Evolutionary conservation across 2,113 vertebrate species (phyloP).

Genomic region (Cyrtonyx montezumae): DNA sequence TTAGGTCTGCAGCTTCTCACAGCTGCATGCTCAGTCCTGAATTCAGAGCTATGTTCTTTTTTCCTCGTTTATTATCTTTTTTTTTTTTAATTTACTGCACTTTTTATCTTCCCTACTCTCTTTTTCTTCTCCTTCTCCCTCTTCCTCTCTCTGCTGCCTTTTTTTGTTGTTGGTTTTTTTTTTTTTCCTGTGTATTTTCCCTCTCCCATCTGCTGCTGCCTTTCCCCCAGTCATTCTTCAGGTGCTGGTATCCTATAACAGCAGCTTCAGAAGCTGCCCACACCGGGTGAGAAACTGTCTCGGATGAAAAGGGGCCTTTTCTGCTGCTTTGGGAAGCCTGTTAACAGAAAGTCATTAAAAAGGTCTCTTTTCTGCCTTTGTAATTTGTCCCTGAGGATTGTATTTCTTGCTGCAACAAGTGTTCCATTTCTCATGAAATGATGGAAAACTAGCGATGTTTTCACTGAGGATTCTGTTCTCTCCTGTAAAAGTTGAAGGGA

Average conservation of each 20-base stretch:
- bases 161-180: not conserved
- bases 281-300: slow-evolving; percentile 70
- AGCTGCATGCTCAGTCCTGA: not conserved
- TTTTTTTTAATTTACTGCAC: not conserved
- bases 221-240: slow-evolving; percentile 51
- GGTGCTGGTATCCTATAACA: slow-evolving; percentile 58
- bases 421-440: slow-evolving; percentile 54
- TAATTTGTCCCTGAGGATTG: slow-evolving; percentile 69
- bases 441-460: slow-evolving; percentile 38
- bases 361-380: slow-evolving; percentile 72
- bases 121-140: not conserved
- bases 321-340: slow-evolving; percentile 70
- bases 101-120: not conserved
- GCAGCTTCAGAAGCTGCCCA: slow-evolving; percentile 58
- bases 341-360: slow-evolving; percentile 79
- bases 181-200: not conserved
- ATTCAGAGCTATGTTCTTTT: not conserved
- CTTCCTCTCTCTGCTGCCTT: not conserved
- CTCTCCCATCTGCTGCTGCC: slow-evolving; percentile 34
- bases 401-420: slow-evolving; percentile 60
- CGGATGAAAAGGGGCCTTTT: slow-evolving; percentile 66
- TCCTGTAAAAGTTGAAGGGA: not conserved
- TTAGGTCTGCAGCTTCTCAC: not conserved
- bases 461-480: not conserved
- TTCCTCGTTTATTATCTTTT: not conserved